Evolutionary conservation across 2,888 invertebrate species (phyloP).

Genomic region (Nipponacmea schrenckii): DNA sequence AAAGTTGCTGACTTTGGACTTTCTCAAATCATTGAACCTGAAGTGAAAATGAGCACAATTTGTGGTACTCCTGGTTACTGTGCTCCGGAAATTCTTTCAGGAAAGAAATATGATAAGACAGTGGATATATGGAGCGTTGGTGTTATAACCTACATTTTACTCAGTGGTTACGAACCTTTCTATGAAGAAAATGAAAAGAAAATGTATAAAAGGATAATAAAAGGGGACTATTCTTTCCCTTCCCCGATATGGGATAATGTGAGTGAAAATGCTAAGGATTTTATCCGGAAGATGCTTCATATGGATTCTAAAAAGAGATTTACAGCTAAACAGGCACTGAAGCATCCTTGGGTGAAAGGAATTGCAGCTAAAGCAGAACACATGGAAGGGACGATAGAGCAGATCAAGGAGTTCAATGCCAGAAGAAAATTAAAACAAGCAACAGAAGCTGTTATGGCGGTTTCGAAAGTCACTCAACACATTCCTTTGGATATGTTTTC

Average conservation of each 20-base stretch:
- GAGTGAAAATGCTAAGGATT: conserved; percentile 65
- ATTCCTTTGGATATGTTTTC: conserved; percentile 19
- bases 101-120: conserved; percentile 44
- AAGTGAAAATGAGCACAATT: conserved; percentile 68
- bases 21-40: conserved; percentile 66
- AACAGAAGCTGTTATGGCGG: conserved; percentile 32
- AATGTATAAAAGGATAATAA: conserved; percentile 65
- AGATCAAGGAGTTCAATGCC: conserved; percentile 65
- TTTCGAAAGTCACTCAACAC: conserved; percentile 30
- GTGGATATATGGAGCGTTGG: conserved; percentile 67
- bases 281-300: conserved; percentile 54
- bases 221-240: conserved; percentile 62
- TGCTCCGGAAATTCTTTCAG: conserved; percentile 65
- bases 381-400: conserved; percentile 56
- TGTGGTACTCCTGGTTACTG: conserved; percentile 70
- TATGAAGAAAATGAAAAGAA: conserved; percentile 53
- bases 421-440: conserved; percentile 56
- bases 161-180: conserved; percentile 68
- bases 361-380: conserved; percentile 51
- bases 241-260: conserved; percentile 64
- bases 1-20: conserved; percentile 71
- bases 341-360: conserved; percentile 62
- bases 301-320: conserved; percentile 54
- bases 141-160: conserved; percentile 65
- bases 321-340: conserved; percentile 56